These are phyloP conservation scores for Oxystoma pomonae DNA, from an alignment of 2,888 invertebrate genomes.

Conservation along the genomic window DNA sequence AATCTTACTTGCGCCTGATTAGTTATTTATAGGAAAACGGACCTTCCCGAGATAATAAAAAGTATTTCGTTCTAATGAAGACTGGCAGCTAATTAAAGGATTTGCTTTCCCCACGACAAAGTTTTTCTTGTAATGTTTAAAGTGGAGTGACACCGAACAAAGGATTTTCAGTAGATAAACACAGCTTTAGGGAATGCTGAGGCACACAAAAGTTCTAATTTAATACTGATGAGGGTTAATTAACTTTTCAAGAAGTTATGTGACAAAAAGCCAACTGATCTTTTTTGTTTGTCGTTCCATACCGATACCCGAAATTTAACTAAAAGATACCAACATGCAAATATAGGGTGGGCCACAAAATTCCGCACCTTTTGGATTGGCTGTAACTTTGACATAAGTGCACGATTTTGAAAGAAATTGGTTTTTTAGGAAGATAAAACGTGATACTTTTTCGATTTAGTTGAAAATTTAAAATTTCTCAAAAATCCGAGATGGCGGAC, in stretches of 20 bases:
- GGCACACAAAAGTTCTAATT: background rate
- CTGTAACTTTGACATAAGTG: no score
- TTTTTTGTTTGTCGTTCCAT: no score
- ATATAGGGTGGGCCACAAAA: no score
- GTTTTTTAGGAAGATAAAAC: no score
- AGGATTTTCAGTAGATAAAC: background rate
- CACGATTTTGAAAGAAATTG: no score
- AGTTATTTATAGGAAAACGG: background rate
- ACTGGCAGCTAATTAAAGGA: background rate
- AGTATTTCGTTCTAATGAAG: background rate
- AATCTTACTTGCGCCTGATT: background rate
- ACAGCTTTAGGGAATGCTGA: background rate
- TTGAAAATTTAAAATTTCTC: no score
- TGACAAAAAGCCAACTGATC: background rate
- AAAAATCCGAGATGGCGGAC: no score
- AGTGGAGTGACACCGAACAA: background rate
- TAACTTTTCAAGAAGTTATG: background rate
- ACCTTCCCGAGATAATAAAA: background rate
- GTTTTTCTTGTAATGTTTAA: background rate
- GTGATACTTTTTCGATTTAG: no score
- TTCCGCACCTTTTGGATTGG: no score
- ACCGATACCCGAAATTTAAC: no score
- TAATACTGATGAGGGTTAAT: background rate
- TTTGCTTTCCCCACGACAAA: background rate
- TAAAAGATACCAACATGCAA: no score